Evolutionary conservation across 2,797 vertebrate species (phyloP).

Genomic region (Cheirogaleus major): DNA sequence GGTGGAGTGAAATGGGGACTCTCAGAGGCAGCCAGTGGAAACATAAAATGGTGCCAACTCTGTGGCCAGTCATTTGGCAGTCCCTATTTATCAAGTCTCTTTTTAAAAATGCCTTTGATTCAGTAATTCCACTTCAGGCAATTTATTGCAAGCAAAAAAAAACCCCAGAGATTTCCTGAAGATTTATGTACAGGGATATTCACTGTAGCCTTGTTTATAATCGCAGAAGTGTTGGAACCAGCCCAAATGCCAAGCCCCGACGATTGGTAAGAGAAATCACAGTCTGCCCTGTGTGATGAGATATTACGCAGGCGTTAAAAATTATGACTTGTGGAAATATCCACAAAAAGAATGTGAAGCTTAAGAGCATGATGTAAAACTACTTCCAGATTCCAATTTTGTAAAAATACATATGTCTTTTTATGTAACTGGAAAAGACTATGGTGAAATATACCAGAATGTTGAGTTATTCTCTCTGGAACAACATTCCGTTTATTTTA

Average conservation of each 20-base stretch:
- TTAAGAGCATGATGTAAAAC: constrained; percentile 53
- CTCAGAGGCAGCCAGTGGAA: background rate
- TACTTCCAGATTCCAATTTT: constrained; percentile 38
- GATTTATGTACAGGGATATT: constrained; percentile 52
- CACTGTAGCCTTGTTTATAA: constrained; percentile 28
- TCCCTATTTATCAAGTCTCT: constrained; percentile 49
- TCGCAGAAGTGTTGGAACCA: constrained; percentile 11
- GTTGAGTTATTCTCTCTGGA: constrained; percentile 33
- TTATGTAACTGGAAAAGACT: constrained; percentile 52
- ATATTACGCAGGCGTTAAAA: constrained; percentile 61
- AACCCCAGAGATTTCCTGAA: constrained; percentile 27
- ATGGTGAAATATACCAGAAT: constrained; percentile 9
- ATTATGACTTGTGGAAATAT: constrained; percentile 54
- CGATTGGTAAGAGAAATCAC: constrained; percentile 52
- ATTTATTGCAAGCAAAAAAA: constrained; percentile 5
- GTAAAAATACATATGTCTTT: constrained; percentile 47
- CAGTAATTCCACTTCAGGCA: constrained; percentile 55
- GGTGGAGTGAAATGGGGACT: background rate
- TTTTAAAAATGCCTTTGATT: constrained; percentile 55
- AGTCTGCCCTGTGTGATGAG: background rate
- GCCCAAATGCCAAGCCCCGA: background rate
- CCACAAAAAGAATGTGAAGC: constrained; percentile 51
- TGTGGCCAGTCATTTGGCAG: background rate
- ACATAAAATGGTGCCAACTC: background rate
- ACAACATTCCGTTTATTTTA: constrained; percentile 29